phyloP scores from a whole-genome alignment of 2,888 invertebrate species.

The Nemapogon koenigi region DNA sequence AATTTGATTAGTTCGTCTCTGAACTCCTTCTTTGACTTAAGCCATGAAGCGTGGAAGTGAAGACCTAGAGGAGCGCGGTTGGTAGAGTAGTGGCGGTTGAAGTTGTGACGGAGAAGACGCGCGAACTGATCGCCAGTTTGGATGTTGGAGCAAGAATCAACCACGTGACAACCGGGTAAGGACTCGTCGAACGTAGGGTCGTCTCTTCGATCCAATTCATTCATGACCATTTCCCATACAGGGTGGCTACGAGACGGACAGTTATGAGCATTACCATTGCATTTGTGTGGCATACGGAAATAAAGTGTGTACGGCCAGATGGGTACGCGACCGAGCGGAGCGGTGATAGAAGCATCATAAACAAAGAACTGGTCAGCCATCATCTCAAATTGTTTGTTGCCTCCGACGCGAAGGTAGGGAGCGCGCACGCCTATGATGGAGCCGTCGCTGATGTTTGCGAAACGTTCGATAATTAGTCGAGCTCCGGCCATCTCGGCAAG shows the following conservation, averaged over 20 bases:
- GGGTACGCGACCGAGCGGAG: conserved; percentile 85
- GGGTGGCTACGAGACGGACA: conserved; percentile 91
- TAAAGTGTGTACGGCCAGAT: conserved; percentile 98
- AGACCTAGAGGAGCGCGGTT: conserved; percentile 93
- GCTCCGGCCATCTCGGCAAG: conserved; percentile 94
- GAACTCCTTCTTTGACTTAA: conserved; percentile 93
- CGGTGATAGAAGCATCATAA: conserved; percentile 94
- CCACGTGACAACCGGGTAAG: conserved; percentile 92
- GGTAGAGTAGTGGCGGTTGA: conserved; percentile 90
- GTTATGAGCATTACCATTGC: conserved; percentile 92
- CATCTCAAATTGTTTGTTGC: conserved; percentile 96
- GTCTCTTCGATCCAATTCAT: conserved; percentile 91
- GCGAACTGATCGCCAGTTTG: conserved; percentile 91
- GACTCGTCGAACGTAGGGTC: conserved; percentile 94
- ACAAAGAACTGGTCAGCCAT: conserved; percentile 95
- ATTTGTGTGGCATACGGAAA: conserved; percentile 95
- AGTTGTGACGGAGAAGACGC: conserved; percentile 89
- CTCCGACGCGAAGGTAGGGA: conserved; percentile 89
- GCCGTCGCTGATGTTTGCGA: conserved; percentile 91
- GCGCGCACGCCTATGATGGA: conserved; percentile 89
- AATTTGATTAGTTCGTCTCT: conserved; percentile 90
- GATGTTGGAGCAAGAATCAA: conserved; percentile 93
- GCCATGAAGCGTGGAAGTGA: conserved; percentile 95
- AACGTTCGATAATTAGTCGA: conserved; percentile 84
- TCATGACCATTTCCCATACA: conserved; percentile 97